Base-by-base conservation (phyloP, 1,140 invertebrate species). In the Andrena cerasifolii region DNA sequence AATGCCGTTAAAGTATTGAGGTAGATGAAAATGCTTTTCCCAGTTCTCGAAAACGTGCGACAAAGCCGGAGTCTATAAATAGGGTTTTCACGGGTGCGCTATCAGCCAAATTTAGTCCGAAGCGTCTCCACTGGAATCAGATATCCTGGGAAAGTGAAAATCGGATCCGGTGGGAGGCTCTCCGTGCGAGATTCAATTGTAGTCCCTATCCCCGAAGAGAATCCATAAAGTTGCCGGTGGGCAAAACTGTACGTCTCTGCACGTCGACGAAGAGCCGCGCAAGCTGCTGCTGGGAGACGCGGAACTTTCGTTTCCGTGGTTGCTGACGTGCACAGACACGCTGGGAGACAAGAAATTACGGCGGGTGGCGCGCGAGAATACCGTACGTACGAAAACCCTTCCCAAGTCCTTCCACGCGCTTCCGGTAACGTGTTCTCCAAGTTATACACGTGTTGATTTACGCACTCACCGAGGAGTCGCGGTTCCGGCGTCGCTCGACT, bases 101-200 rank as follows among this genome's bases (percentile, higher is more conserved):
- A 40, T 40, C 36, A 40, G 10, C 36, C 36, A 40, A 40, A 40
- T 40, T 40, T 10, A 40, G 36, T 5, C 4, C 36, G 36, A 40
- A 40, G 36, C 36, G 36, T 40, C 36, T 3, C 36, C 36, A 5
- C 36, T 10, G 21, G 8, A 58, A 68, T 16, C 33, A 56, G 58
- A 71, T 36, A 74, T 47, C 31, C 56, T 8, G 40, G 73, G 59
- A 63, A 72, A 80, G 67, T 56, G 78, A 81, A 82, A 82, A 80
- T 80, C 43, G 66, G 33, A 81, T 74, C 40, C 77, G 28, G 8
- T 8, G 43, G 49, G 59, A 63, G 54, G 51, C 31, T 16, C n/a
- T 12, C 28, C 53, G 49, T 53, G 1, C 1, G 33, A 12, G 53
- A 70, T 70, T 70, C 67, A 45, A 70, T 71, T 58, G 40, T 33